These are phyloP conservation scores for Tenthredo livida DNA, from an alignment of 2,888 invertebrate species.

Conservation along the genomic window DNA sequence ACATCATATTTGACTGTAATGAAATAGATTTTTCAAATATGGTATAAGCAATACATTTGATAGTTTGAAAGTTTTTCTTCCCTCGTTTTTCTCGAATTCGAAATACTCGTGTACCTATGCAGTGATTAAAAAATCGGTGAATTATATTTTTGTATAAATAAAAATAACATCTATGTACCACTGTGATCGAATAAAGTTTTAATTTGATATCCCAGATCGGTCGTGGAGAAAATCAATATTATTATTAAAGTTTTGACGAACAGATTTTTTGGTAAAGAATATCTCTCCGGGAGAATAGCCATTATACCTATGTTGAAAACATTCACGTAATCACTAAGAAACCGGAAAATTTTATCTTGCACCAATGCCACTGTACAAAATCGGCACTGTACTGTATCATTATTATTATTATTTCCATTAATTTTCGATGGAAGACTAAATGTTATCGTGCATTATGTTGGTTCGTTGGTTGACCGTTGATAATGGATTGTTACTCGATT, in stretches of 20 bases:
- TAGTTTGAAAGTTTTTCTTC: not conserved
- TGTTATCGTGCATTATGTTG: not conserved
- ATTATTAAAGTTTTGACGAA: conserved; percentile 41
- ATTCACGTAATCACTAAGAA: conserved; percentile 32
- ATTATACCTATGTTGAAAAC: not conserved
- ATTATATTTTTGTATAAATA: not conserved
- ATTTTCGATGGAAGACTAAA: not conserved
- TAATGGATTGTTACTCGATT: not conserved
- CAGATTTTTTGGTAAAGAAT: not conserved
- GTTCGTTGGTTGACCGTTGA: not conserved
- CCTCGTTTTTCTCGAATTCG: not conserved
- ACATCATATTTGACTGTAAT: not conserved
- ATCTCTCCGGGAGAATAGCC: not conserved
- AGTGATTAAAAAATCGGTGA: not conserved
- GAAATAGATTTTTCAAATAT: too few relatives aligned
- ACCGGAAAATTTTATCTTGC: not conserved
- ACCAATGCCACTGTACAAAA: conserved; percentile 10
- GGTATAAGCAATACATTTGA: not conserved
- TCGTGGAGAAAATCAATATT: conserved; percentile 36
- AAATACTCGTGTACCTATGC: not conserved
- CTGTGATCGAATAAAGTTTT: conserved; percentile 30
- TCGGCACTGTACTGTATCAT: not conserved
- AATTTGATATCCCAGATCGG: conserved; percentile 44
- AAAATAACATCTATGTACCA: not conserved
- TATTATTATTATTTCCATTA: not conserved